These are phyloP conservation scores for Sapayoa aenigma DNA, from an alignment of 2,113 vertebrate genomes.

Conservation along the genomic window DNA sequence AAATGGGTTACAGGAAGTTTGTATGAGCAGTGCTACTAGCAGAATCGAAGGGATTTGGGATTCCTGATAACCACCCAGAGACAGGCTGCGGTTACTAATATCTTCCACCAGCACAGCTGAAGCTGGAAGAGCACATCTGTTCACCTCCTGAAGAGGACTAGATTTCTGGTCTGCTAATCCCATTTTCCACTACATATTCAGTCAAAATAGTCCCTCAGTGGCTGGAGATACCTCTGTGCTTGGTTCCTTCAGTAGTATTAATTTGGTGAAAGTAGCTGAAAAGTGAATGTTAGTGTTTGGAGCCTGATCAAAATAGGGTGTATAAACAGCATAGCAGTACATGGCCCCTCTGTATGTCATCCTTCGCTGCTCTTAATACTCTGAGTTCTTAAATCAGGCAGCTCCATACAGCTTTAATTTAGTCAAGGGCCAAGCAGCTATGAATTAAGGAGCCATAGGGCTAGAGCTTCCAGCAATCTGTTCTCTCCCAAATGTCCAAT, in stretches of 20 bases:
- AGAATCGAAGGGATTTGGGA: background rate
- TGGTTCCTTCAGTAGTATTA: background rate
- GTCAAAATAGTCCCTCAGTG: conserved; percentile 32
- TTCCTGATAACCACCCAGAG: conserved; percentile 54
- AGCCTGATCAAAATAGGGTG: background rate
- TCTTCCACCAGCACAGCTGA: conserved; percentile 42
- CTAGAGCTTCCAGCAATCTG: conserved; percentile 61
- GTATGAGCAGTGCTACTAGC: background rate
- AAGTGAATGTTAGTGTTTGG: background rate
- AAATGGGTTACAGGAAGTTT: background rate
- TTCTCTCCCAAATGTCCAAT: conserved; percentile 65
- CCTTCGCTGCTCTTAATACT: conserved; percentile 19
- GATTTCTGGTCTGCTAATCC: conserved; percentile 57
- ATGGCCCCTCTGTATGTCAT: background rate
- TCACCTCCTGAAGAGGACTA: conserved; percentile 64
- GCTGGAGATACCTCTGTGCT: conserved; percentile 17
- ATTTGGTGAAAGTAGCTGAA: conserved; percentile 28
- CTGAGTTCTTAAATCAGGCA: conserved; percentile 53
- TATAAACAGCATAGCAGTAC: background rate
- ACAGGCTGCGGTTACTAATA: background rate
- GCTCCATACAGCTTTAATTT: conserved; percentile 61
- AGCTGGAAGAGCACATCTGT: conserved; percentile 57
- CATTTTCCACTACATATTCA: conserved; percentile 50
- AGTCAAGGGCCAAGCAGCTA: conserved; percentile 64
- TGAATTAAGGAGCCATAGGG: conserved; percentile 57